phyloP scores from a whole-genome alignment of 2,888 invertebrate genomes.

The Mesochorus sp. region DNA sequence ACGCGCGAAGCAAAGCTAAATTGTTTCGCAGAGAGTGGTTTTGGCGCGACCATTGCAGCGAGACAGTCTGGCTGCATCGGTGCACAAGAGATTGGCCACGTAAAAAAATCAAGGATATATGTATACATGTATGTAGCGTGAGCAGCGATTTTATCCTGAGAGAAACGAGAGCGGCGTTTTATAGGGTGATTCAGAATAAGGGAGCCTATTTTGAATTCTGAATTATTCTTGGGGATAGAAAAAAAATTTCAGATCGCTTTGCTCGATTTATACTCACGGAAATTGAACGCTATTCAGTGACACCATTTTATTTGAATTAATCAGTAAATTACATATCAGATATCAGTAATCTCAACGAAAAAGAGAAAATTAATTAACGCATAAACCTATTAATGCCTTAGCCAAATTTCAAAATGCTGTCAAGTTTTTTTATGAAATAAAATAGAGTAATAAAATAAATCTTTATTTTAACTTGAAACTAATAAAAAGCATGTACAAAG shows the following conservation, averaged over 20 bases:
- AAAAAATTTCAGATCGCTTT: background rate
- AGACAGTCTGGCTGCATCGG: conserved; percentile 28
- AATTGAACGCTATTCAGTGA: no score
- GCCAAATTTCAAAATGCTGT: no score
- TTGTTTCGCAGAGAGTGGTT: background rate
- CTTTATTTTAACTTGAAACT: no score
- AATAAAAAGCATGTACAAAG: no score
- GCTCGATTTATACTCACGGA: no score
- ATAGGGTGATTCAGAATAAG: background rate
- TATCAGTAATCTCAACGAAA: no score
- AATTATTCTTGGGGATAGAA: background rate
- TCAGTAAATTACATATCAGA: no score
- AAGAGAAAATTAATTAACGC: no score
- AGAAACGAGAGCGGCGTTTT: background rate
- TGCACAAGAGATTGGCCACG: conserved; percentile 55
- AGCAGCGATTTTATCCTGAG: background rate
- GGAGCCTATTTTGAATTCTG: background rate
- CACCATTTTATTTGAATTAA: no score
- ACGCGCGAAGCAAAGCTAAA: background rate
- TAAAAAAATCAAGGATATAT: conserved; percentile 38
- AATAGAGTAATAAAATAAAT: no score
- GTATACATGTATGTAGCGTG: background rate
- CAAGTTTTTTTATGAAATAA: no score
- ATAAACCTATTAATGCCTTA: no score
- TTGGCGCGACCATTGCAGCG: conserved; percentile 15